Conservation (phyloP, 2,113 vertebrate species). For the Alouatta palliata region DNA sequence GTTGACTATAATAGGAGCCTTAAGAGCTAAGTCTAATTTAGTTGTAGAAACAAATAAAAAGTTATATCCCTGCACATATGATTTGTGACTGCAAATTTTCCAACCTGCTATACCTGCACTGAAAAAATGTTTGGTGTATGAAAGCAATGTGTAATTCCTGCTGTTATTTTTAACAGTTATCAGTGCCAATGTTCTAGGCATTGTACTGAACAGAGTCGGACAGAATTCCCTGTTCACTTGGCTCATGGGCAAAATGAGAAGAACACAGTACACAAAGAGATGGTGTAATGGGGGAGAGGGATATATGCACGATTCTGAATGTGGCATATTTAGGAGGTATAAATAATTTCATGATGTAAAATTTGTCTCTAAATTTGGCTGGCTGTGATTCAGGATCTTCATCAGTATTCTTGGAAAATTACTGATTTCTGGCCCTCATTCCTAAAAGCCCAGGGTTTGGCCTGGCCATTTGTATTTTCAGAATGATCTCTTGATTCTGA, state of each 20-base stretch:
- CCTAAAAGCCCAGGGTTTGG: background rate
- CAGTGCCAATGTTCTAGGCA: slow-evolving; percentile 71
- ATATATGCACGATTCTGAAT: background rate
- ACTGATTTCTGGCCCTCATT: background rate
- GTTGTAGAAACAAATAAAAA: background rate
- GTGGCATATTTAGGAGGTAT: background rate
- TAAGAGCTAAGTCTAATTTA: background rate
- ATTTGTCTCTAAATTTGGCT: background rate
- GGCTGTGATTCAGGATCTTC: background rate
- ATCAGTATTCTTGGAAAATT: background rate
- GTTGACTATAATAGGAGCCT: background rate
- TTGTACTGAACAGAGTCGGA: slow-evolving; percentile 66
- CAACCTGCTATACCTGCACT: slow-evolving; percentile 7
- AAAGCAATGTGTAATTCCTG: slow-evolving; percentile 35
- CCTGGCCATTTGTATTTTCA: background rate
- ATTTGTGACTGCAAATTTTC: background rate
- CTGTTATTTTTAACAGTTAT: slow-evolving; percentile 54
- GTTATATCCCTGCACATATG: fast-evolving
- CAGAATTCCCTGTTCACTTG: slow-evolving; percentile 54
- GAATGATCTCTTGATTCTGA: background rate
- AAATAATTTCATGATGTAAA: background rate
- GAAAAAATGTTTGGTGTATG: background rate
- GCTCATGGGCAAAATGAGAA: slow-evolving; percentile 46
- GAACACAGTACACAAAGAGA: slow-evolving; percentile 35
- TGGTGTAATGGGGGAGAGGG: background rate